phyloP scores from a whole-genome alignment of 2,888 invertebrate genomes.

The Thymelicus acteon region DNA sequence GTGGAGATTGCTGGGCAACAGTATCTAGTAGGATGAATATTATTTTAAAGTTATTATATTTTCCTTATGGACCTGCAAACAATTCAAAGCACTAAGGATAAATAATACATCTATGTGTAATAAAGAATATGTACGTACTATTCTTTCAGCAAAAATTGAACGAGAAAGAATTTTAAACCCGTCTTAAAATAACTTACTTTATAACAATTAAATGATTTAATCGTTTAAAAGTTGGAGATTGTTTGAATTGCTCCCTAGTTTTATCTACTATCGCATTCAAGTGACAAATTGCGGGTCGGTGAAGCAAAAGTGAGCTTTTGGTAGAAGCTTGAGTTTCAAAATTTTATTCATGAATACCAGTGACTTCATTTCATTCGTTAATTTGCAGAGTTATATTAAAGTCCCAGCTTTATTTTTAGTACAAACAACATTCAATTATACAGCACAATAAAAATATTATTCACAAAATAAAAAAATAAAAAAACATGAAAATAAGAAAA shows the following conservation, averaged over 20 bases:
- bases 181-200: slow-evolving; percentile 20
- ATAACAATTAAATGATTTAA: slow-evolving; percentile 30
- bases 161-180: slow-evolving; percentile 3
- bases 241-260: slow-evolving; percentile 24
- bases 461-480: no score
- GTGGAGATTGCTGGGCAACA: no score
- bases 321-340: slow-evolving; percentile 6
- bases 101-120: no score
- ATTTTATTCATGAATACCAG: slow-evolving; percentile 28
- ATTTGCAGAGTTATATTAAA: slow-evolving; percentile 19
- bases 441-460: no score
- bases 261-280: slow-evolving; percentile 29
- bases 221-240: slow-evolving; percentile 21
- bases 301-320: slow-evolving; percentile 28
- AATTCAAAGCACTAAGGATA: no score
- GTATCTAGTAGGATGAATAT: no score
- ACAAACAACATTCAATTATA: no score
- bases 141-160: neutral
- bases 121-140: no score
- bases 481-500: no score
- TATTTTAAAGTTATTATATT: no score
- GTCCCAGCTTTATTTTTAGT: neutral
- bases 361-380: slow-evolving; percentile 1
- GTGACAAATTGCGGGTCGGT: slow-evolving; percentile 31
- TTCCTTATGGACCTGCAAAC: no score